Evolutionary conservation across 2,888 invertebrate species (phyloP), one percentile per base, ranked within the genome.

Genomic region (Mythimna impura): DNA sequence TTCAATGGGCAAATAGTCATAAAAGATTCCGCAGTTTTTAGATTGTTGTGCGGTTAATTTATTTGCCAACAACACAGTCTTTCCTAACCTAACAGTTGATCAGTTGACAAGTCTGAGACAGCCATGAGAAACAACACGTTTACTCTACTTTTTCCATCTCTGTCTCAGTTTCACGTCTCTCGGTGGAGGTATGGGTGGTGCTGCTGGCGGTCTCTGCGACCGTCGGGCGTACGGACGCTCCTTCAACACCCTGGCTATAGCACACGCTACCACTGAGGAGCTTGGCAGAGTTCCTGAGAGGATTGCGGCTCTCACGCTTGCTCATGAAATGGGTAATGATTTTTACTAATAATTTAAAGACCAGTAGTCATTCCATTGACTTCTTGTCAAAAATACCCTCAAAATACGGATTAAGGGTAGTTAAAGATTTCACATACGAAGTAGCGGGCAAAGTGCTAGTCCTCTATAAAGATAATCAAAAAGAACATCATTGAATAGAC

Each of bases 131-230:
- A 47, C 47, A 47, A 47, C 43, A 5, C 17, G 5, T 17, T 47
- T 14, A 30, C 34, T 34, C 10, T 7, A 3, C 20, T 40, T 12
- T 5, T 9, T 54, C 50, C 20, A 14, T 43, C 57, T 66, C 17
- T 58, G 22, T 17, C 10, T 22, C 77, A 95, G 97, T 84, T 97
- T 96, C 86, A 96, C 96, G 2, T 96, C 95, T 0, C 91, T 94
- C 22, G 95, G 94, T 9, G 94, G 94, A 2, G 94, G 95, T 0
- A 86, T 94, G 86, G 94, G 94, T 7, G 93, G 94, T 2, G 93
- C 96, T 0, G 93, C 94, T 0, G 96, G 96, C 2, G 97, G 97
- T 0, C 89, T 97, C 0, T 97, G 97, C 88, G 96, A 96, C 86
- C 86, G 95, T 3, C 92, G 95, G n/a, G 93, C 93, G 2, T 93